These are phyloP conservation scores for Paratilapia polleni DNA, from an alignment of 2,113 vertebrate genomes.

Conservation along the genomic window DNA sequence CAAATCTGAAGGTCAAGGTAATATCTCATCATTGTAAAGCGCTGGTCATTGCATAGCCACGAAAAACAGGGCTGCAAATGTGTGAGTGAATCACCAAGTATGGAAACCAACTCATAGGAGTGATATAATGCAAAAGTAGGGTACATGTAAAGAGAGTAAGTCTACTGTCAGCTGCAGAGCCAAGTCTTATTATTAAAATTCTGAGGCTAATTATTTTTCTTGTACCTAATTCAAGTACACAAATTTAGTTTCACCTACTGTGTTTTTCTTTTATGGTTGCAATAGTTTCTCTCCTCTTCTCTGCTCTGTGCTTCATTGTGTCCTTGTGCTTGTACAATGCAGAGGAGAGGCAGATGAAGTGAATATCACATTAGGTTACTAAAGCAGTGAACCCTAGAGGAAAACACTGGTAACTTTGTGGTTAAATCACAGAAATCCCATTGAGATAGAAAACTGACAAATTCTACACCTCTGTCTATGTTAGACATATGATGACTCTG, in stretches of 20 bases:
- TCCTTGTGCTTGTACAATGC: background rate
- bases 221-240: background rate
- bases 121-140: background rate
- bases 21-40: background rate
- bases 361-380: too few species aligned
- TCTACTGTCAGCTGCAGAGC: slow-evolving; percentile 9
- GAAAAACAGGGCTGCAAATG: background rate
- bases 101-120: background rate
- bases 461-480: slow-evolving; percentile 35
- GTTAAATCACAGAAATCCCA: slow-evolving; percentile 15
- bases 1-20: background rate
- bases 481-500: background rate
- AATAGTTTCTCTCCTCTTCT: background rate
- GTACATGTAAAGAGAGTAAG: background rate
- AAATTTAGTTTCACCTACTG: background rate
- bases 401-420: slow-evolving; percentile 3
- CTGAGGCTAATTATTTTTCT: slow-evolving; percentile 14
- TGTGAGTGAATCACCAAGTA: background rate
- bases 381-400: background rate
- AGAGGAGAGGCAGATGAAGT: background rate
- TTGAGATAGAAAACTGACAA: background rate
- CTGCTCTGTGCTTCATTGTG: too few species aligned
- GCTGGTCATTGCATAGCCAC: background rate
- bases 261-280: background rate
- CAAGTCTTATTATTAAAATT: slow-evolving; percentile 19